Conservation (phyloP, 2,797 vertebrate genomes). For the Urocyon cinereoargenteus region DNA sequence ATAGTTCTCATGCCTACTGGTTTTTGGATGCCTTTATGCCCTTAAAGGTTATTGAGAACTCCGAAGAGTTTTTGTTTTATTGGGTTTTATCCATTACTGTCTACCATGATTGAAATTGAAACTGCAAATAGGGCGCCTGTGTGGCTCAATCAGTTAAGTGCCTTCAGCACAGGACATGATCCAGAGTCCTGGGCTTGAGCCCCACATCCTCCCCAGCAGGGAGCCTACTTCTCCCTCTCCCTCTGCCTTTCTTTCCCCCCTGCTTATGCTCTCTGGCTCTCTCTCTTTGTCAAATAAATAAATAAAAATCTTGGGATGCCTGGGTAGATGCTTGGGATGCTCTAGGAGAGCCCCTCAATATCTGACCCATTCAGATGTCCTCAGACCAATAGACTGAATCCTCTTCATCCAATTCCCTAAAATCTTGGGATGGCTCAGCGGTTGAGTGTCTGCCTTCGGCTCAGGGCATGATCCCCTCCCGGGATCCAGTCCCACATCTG, state of each 20-base stretch:
- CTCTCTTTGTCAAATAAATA: neutral
- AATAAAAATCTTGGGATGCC: neutral
- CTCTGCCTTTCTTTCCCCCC: too few species aligned
- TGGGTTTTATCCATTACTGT: neutral
- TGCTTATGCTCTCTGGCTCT: neutral
- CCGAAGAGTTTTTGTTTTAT: neutral
- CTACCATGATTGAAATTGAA: conserved; percentile 9
- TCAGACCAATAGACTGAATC: neutral
- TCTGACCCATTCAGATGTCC: neutral
- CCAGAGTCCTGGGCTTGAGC: neutral
- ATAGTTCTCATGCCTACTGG: neutral
- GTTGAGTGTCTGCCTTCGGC: too few species aligned
- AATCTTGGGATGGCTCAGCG: too few species aligned
- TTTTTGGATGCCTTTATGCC: neutral
- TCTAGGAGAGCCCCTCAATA: neutral
- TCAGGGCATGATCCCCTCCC: too few species aligned
- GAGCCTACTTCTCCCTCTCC: too few species aligned
- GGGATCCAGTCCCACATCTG: too few species aligned
- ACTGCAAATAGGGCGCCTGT: neutral
- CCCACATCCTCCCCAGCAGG: neutral
- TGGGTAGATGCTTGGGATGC: too few species aligned
- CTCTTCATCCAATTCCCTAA: neutral
- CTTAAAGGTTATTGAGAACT: neutral
- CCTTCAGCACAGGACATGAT: neutral
- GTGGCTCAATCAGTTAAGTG: neutral